Evolutionary conservation across 2,888 invertebrate genomes (phyloP).

Genomic region (Mimumesa dahlbomi): DNA sequence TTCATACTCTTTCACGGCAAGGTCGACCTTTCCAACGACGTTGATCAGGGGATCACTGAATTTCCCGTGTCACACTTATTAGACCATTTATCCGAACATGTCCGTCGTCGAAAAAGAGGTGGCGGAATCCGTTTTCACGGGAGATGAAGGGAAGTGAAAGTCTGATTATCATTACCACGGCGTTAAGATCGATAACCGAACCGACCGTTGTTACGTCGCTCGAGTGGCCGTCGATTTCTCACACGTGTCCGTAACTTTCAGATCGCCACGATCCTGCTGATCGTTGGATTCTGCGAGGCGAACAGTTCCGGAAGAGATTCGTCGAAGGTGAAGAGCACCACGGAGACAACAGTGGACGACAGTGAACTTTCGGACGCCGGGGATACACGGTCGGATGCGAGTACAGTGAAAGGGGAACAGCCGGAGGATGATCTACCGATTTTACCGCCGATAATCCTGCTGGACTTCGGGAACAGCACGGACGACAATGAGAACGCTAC

Average conservation of each 20-base stretch:
- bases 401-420: neutral
- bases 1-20: conserved; percentile 27
- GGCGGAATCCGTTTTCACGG: neutral
- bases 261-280: conserved; percentile 66
- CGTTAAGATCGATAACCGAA: conserved; percentile 57
- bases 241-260: conserved; percentile 61
- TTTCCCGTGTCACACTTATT: conserved; percentile 17
- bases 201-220: conserved; percentile 38
- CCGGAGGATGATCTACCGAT: conserved; percentile 66
- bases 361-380: neutral
- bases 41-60: neutral
- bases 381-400: neutral
- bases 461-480: conserved; percentile 74
- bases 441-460: conserved; percentile 75
- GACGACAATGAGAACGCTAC: conserved; percentile 57
- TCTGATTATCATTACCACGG: conserved; percentile 62
- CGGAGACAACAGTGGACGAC: too few relatives aligned
- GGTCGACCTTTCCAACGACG: conserved; percentile 12
- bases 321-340: conserved; percentile 14
- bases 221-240: conserved; percentile 23
- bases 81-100: neutral
- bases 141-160: conserved; percentile 70
- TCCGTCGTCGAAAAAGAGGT: neutral
- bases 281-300: conserved; percentile 55
- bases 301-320: conserved; percentile 21